A percentile compares a stretch with the other conserved stretches of the same genome.
phyloP scores from a whole-genome alignment of 2,113 vertebrate genomes.

The Tragelaphus scriptus region DNA sequence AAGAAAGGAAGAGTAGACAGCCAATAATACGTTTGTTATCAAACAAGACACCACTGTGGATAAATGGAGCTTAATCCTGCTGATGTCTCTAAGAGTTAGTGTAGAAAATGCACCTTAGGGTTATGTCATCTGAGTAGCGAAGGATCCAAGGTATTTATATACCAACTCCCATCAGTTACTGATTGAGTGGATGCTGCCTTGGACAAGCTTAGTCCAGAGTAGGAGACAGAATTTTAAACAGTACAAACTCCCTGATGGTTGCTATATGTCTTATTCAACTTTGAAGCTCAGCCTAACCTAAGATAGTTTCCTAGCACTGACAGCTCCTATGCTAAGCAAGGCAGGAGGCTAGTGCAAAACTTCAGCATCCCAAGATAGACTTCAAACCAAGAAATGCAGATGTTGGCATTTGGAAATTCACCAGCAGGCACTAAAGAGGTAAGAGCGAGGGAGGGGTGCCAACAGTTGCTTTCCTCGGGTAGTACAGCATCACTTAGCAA shows the following conservation, averaged over 20 bases:
- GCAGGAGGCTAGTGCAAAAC: neutral
- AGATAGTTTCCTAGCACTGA: neutral
- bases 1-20: neutral
- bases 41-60: neutral
- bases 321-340: neutral
- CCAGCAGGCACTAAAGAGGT: neutral
- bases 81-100: neutral
- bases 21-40: neutral
- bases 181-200: neutral
- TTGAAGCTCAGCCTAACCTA: neutral
- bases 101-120: neutral
- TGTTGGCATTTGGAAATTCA: neutral
- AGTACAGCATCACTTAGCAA: neutral
- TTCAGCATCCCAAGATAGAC: neutral
- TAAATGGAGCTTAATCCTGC: neutral
- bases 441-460: neutral
- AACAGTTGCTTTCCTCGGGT: neutral
- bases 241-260: neutral
- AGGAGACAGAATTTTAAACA: neutral
- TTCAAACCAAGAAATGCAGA: neutral
- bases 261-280: neutral
- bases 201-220: neutral
- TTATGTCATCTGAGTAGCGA: neutral
- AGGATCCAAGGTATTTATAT: neutral
- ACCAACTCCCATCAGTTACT: neutral